Evolutionary conservation across 2,888 invertebrate species (phyloP), one percentile per base, ranked within the genome.

Genomic region (Candidula unifasciata): DNA sequence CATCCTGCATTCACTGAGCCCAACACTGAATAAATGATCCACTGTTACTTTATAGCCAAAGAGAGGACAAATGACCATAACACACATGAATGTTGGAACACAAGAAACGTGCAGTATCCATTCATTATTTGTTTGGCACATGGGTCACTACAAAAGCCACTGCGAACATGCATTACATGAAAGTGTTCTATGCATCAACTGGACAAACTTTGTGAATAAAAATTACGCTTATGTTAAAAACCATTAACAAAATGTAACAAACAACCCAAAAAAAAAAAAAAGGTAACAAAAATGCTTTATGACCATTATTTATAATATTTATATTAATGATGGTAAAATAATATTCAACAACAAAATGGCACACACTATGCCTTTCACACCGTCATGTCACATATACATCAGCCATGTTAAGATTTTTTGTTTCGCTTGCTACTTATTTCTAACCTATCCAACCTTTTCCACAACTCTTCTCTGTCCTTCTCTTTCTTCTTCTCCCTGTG

Each of bases 391-490:
- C 6, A 82, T 81, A 81, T 85, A 81, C 85, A 80, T 76, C 80
- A 74, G 73, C 44, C 44, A 81, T 78, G 86, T 86, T 86, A 86
- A 85, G 86, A 86, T 54, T 83, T 84, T 74, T 87, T 88, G 76
- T 86, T 88, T 86, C 88, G 90, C 87, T 89, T 90, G 88, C 89
- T 89, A 86, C 91, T 92, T 73, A 93, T 87, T 88, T 93, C 92
- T 82, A 93, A 89, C 82, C 91, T 91, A 82, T 94, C 94, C 88
- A 95, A 91, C 86, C 93, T 93, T 89, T 93, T 94, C 99, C 99
- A 99, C 94, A 99, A 95, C 95, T 99, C 99, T 94, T 98, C 97
- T 94, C 98, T 95, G 95, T 99, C 97, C 95, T 98, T 96, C 95
- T 98, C 97, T 95, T 97, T 95, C 95, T 97, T 96, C 95, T 97